These are phyloP conservation scores for Euzetes globulus DNA, from an alignment of 2,888 invertebrate species.

Conservation along the genomic window DNA sequence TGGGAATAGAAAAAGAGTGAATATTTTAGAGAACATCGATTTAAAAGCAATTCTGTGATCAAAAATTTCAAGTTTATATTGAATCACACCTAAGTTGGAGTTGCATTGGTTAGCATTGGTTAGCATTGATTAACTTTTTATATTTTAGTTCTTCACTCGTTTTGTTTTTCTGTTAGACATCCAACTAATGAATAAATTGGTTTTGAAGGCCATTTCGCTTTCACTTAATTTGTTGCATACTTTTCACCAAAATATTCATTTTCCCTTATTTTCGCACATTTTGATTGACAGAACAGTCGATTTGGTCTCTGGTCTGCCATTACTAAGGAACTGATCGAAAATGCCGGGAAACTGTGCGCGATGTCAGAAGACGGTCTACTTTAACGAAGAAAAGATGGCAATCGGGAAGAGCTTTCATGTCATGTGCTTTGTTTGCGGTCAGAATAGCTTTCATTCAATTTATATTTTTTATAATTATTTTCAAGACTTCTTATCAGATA, in stretches of 20 bases:
- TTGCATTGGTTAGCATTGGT: too few relatives aligned
- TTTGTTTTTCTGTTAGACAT: background rate
- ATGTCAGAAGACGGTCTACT: conserved; percentile 52
- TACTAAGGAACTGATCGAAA: conserved; percentile 43
- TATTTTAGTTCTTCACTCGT: background rate
- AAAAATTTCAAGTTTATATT: background rate
- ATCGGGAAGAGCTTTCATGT: conserved; percentile 52
- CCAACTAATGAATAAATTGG: background rate
- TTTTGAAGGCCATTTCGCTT: conserved; percentile 8
- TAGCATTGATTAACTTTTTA: conserved; percentile 13
- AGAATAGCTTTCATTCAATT: conserved; percentile 40
- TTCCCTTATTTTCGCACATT: background rate
- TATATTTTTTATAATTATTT: background rate
- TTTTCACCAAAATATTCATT: background rate
- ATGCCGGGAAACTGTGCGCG: conserved; percentile 48
- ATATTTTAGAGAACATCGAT: conserved; percentile 11
- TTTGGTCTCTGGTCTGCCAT: background rate
- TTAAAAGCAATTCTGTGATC: background rate
- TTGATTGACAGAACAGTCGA: background rate
- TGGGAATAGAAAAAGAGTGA: background rate
- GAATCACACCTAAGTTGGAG: conserved; percentile 24
- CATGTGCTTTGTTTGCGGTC: conserved; percentile 52
- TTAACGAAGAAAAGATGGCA: conserved; percentile 52
- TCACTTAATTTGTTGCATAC: background rate
- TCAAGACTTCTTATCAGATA: background rate